Percentiles rank a stretch among this genome's conserved stretches.
Evolutionary conservation across 2,797 vertebrate species (phyloP).

Genomic region (Fistularia commersonii): DNA sequence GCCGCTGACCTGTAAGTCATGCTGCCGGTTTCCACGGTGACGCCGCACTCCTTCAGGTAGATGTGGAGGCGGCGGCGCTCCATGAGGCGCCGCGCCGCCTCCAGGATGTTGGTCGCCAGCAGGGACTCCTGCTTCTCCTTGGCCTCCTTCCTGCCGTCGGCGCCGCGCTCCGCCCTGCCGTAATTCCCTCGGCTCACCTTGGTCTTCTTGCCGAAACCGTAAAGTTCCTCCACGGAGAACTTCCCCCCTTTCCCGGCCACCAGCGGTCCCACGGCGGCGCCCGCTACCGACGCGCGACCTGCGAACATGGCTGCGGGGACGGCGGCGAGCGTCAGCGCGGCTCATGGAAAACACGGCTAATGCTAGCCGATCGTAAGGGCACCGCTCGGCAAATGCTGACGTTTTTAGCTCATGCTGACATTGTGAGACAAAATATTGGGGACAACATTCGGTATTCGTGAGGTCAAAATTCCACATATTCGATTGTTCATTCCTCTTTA

Average conservation of each 20-base stretch:
- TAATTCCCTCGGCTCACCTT: constrained; percentile 39
- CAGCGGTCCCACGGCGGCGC: background rate
- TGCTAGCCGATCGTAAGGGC: no score
- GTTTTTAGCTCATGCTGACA: no score
- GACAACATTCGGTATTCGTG: no score
- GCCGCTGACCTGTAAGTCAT: constrained; percentile 51
- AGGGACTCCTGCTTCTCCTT: constrained; percentile 27
- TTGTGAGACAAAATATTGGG: no score
- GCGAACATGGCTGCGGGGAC: constrained; percentile 66
- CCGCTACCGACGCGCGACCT: constrained; percentile 35
- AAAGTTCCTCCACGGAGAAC: constrained; percentile 69
- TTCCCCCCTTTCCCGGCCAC: constrained; percentile 44
- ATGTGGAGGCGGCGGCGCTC: constrained; percentile 55
- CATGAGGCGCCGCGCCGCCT: constrained; percentile 52
- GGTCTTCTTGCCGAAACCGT: constrained; percentile 64
- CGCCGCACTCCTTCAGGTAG: constrained; percentile 59
- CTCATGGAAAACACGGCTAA: no score
- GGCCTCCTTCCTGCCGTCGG: background rate
- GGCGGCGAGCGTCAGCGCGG: no score
- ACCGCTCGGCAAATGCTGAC: no score
- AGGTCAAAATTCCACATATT: no score
- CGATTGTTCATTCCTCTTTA: no score
- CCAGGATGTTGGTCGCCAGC: constrained; percentile 46
- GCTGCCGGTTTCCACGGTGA: constrained; percentile 36
- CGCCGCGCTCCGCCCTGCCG: constrained; percentile 29